phyloP scores from a whole-genome alignment of 64 coral and sea anemone species.

The Porites australiensis region DNA sequence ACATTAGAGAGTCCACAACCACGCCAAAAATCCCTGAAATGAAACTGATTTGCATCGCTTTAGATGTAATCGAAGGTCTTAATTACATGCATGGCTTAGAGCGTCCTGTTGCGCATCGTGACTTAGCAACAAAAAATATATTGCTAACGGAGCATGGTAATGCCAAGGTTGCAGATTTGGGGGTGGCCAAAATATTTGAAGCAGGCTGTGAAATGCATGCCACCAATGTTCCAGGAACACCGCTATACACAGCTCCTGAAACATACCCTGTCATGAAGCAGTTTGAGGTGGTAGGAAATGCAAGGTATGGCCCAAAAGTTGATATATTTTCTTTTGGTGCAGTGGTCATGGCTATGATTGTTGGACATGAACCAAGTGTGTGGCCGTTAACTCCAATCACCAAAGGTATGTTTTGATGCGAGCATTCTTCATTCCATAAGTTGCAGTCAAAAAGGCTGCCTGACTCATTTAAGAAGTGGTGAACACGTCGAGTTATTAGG shows the following conservation, averaged over 20 bases:
- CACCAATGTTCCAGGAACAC: conserved; percentile 81
- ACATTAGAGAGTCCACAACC: conserved; percentile 58
- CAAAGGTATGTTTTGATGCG: conserved; percentile 60
- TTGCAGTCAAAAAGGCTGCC: neutral
- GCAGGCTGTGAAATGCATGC: conserved; percentile 74
- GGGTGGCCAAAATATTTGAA: conserved; percentile 85
- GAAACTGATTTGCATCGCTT: conserved; percentile 61
- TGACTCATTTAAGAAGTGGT: too few species aligned
- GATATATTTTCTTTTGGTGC: conserved; percentile 95
- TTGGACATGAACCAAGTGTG: conserved; percentile 82
- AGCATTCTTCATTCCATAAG: too few species aligned
- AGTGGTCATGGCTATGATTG: conserved; percentile 76
- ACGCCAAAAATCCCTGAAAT: conserved; percentile 62
- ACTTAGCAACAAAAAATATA: conserved; percentile 86
- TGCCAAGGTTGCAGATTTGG: conserved; percentile 94
- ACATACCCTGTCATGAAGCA: conserved; percentile 72
- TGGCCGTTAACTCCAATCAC: conserved; percentile 71
- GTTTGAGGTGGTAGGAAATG: conserved; percentile 10
- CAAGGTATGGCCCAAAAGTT: conserved; percentile 80
- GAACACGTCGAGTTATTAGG: too few species aligned
- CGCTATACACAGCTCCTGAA: conserved; percentile 83
- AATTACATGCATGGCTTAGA: conserved; percentile 73
- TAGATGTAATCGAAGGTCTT: conserved; percentile 82
- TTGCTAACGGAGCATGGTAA: conserved; percentile 63
- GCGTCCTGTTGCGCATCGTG: conserved; percentile 70